A percentile compares a stretch with the other conserved stretches of the same genome.
Evolutionary conservation across 2,797 vertebrate genomes (phyloP).

Genomic region (Oreonectes daqikongensis): DNA sequence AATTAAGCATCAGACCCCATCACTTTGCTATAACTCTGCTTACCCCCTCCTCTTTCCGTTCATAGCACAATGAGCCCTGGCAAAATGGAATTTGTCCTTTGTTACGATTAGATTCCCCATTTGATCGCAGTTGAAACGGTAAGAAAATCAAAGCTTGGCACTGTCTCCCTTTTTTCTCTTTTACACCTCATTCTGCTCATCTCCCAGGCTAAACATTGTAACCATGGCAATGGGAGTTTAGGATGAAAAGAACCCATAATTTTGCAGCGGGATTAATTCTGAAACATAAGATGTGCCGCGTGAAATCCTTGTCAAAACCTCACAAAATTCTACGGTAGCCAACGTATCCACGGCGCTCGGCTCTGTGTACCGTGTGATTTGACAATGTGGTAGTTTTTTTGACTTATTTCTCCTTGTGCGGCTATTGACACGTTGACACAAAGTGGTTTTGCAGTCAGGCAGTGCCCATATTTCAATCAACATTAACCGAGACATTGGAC

Average conservation of each 20-base stretch:
- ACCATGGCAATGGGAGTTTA: slow-evolving; percentile 76
- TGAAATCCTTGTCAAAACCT: slow-evolving; percentile 80
- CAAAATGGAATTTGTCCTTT: slow-evolving; percentile 73
- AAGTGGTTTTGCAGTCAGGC: slow-evolving; percentile 79
- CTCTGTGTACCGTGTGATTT: slow-evolving; percentile 75
- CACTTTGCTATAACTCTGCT: slow-evolving; percentile 68
- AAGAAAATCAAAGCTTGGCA: slow-evolving; percentile 63
- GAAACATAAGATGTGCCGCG: slow-evolving; percentile 77
- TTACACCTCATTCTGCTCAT: slow-evolving; percentile 57
- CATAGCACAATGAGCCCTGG: slow-evolving; percentile 71
- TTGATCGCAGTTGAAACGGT: slow-evolving; percentile 72
- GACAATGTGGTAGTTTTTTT: slow-evolving; percentile 80
- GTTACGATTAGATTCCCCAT: slow-evolving; percentile 73
- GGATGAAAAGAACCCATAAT: slow-evolving; percentile 80
- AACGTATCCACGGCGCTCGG: slow-evolving; percentile 71
- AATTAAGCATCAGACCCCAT: slow-evolving; percentile 74
- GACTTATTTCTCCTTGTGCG: slow-evolving; percentile 77
- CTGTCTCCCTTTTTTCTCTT: slow-evolving; percentile 49
- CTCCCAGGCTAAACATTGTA: slow-evolving; percentile 69
- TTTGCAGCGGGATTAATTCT: slow-evolving; percentile 80
- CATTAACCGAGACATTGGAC: slow-evolving; percentile 76
- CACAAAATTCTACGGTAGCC: slow-evolving; percentile 69
- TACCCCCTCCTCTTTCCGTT: slow-evolving; percentile 55
- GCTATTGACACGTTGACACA: slow-evolving; percentile 81
- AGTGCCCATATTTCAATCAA: slow-evolving; percentile 79